Percentiles rank a stretch among this genome's conserved stretches.
phyloP scores from a whole-genome alignment of 2,888 invertebrate genomes.

The Tetragonisca angustula region DNA sequence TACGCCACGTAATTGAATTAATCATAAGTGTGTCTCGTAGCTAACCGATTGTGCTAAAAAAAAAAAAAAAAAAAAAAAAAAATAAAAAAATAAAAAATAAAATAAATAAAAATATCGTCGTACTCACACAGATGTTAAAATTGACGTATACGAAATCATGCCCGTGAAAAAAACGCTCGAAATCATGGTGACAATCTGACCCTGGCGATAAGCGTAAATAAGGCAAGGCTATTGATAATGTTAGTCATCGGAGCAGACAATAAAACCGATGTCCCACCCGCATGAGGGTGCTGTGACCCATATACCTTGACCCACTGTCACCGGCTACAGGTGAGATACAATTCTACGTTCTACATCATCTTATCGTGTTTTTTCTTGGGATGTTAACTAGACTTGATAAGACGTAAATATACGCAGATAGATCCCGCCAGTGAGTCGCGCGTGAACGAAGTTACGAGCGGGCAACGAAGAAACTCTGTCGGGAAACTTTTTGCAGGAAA shows the following conservation, averaged over 20 bases:
- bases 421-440: background rate
- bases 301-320: conserved; percentile 83
- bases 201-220: conserved; percentile 70
- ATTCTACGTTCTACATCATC: conserved; percentile 62
- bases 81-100: no score
- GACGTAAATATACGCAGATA: conserved; percentile 19
- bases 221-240: conserved; percentile 79
- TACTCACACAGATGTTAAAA: background rate
- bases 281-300: conserved; percentile 83
- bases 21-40: background rate
- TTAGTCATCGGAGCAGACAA: conserved; percentile 74
- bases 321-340: conserved; percentile 75
- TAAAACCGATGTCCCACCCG: conserved; percentile 77
- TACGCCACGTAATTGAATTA: background rate
- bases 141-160: conserved; percentile 14
- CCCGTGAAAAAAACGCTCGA: conserved; percentile 41
- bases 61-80: no score
- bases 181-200: conserved; percentile 66
- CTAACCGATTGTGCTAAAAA: background rate
- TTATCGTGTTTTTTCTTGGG: conserved; percentile 67
- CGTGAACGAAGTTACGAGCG: background rate
- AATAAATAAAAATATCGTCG: background rate
- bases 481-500: background rate
- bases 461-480: background rate
- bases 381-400: conserved; percentile 65